Percentiles rank a stretch among this genome's conserved stretches.
phyloP scores from a whole-genome alignment of 2,888 invertebrate species.

The Alsophila aescularia region DNA sequence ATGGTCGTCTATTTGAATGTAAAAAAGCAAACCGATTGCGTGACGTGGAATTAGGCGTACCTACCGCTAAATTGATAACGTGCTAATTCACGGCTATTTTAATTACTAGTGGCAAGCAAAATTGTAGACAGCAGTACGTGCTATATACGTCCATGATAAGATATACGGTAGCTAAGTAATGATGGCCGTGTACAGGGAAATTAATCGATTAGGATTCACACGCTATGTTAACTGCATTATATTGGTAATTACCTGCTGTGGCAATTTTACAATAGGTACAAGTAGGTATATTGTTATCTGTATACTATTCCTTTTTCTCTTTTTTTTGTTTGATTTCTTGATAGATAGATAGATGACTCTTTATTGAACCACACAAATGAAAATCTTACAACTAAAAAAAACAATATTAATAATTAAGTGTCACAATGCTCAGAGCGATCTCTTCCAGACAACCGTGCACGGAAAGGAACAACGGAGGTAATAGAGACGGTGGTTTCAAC shows the following conservation, averaged over 20 bases:
- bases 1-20: conserved; percentile 10
- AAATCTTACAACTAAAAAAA: too few species aligned
- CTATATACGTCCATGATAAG: conserved; percentile 20
- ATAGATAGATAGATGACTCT: too few species aligned
- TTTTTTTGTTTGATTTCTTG: too few species aligned
- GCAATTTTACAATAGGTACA: neutral
- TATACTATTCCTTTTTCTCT: too few species aligned
- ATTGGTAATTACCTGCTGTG: neutral
- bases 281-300: neutral
- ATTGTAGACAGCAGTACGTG: conserved; percentile 17
- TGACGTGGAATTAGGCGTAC: conserved; percentile 16
- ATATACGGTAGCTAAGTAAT: conserved; percentile 17
- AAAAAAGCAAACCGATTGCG: conserved; percentile 11
- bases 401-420: too few species aligned
- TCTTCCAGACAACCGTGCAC: too few species aligned
- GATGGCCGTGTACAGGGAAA: conserved; percentile 14
- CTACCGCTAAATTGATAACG: conserved; percentile 26
- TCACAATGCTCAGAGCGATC: too few species aligned
- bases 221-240: conserved; percentile 10
- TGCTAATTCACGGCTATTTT: conserved; percentile 31
- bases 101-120: conserved; percentile 40
- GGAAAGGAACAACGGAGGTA: too few species aligned
- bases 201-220: conserved; percentile 6
- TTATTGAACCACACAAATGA: too few species aligned
- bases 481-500: too few species aligned